These are phyloP conservation scores for Trisateles emortualis DNA, from an alignment of 2,888 invertebrate genomes.

Conservation along the genomic window DNA sequence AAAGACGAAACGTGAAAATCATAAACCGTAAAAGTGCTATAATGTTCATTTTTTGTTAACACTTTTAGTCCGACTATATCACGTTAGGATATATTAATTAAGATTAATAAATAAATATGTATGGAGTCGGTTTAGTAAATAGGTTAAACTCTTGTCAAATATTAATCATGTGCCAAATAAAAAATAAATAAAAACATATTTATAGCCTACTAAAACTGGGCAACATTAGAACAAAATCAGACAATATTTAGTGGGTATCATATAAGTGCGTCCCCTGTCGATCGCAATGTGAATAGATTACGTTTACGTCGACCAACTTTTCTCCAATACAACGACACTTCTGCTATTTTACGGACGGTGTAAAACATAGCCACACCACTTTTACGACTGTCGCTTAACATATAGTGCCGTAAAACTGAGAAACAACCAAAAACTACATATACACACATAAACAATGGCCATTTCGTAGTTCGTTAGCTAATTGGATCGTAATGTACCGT, in stretches of 20 bases:
- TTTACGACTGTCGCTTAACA: conserved; percentile 82
- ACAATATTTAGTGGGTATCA: conserved; percentile 57
- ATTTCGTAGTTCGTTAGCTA: conserved; percentile 77
- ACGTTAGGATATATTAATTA: too few relatives aligned
- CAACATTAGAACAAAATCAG: conserved; percentile 43
- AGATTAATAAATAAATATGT: too few relatives aligned
- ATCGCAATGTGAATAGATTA: conserved; percentile 62
- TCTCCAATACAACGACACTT: conserved; percentile 67
- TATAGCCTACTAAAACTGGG: conserved; percentile 12
- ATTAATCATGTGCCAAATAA: neutral
- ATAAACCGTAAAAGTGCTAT: neutral
- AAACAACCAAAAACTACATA: conserved; percentile 69
- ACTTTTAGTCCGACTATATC: too few relatives aligned
- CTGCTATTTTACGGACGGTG: conserved; percentile 71
- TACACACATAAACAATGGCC: conserved; percentile 67
- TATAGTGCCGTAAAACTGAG: conserved; percentile 76
- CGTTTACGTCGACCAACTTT: conserved; percentile 63
- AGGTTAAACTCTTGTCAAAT: too few relatives aligned
- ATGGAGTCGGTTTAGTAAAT: too few relatives aligned
- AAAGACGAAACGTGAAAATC: neutral
- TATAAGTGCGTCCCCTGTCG: conserved; percentile 55
- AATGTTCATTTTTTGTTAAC: too few relatives aligned
- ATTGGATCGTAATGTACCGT: conserved; percentile 70
- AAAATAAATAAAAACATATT: neutral
- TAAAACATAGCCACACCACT: conserved; percentile 76